Evolutionary conservation across 2,113 vertebrate genomes (phyloP), one percentile per base, ranked within the genome.

Genomic region (Pseudopodoces humilis): DNA sequence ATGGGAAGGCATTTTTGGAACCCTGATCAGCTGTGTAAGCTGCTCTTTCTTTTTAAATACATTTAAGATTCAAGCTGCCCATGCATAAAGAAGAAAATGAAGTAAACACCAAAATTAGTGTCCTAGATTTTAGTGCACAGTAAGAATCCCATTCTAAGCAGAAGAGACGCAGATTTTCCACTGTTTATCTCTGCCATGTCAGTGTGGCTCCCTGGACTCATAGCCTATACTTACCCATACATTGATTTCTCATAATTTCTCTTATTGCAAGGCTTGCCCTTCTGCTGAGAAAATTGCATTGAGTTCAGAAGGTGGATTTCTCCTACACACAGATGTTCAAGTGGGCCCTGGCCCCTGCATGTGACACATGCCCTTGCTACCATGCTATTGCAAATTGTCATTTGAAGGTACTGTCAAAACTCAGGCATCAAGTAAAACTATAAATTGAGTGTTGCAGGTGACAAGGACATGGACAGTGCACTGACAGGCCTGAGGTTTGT

Each of bases 271-370:
- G 80, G n/a, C 47, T 83, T 52, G 49, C 41, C 68, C 14, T 15
- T 79, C 49, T 33, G 2, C 4, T 65, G 55, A 81, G 31, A 41
- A 58, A 81, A 33, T 1, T 16, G 15, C 21, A 43, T 11, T 55
- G 53, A 7, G 18, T 33, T 83, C 44, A 30, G 13, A 63, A 30
- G 44, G 23, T 68, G 39, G 25, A 16, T 72, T 86, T 86, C 31
- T 64, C 5, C 30, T 43, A 13, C 0, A 1, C 28, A 35, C 9
- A 7, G 35, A 41, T 55, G 18, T 76, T 71, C 49, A 67, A 56
- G 3, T 33, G 58, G 3, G 13, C 62, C 0, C 0, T 44, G 10
- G 13, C 20, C 23, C 24, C n/a, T 44, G 24, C 53, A 14, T 0
- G 2, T 18, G 37, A 28, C 25, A n/a, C 0, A 0, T 33, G 31